Conservation (phyloP, 1,140 invertebrate species). For the Apocrypta bakeri region DNA sequence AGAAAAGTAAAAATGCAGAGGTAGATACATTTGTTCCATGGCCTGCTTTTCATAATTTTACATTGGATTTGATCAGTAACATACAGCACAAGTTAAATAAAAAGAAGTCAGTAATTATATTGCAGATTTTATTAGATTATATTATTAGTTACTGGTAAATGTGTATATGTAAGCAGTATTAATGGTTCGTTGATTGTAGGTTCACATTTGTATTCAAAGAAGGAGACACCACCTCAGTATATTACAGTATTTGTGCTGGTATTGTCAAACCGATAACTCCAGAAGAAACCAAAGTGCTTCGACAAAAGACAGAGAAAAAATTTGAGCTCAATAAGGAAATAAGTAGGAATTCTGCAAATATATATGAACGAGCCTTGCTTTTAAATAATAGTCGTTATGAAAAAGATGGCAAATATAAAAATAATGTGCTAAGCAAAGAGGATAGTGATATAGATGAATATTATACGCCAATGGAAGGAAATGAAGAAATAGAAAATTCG, state of each 20-base stretch:
- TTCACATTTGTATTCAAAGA: slow-evolving; percentile 70
- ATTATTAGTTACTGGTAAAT: slow-evolving; percentile 3
- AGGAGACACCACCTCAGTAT: slow-evolving; percentile 66
- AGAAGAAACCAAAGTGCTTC: slow-evolving; percentile 59
- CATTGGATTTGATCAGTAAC: slow-evolving; percentile 65
- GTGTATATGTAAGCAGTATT: slow-evolving; percentile 11
- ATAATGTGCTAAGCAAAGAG: background rate
- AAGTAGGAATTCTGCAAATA: slow-evolving; percentile 63
- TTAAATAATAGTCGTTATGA: slow-evolving; percentile 30
- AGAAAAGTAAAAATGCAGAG: slow-evolving; percentile 58
- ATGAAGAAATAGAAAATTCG: background rate
- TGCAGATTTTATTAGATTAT: slow-evolving; percentile 10
- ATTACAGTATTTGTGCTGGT: slow-evolving; percentile 65
- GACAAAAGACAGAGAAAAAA: slow-evolving; percentile 63
- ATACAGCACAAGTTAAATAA: slow-evolving; percentile 62
- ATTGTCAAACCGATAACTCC: slow-evolving; percentile 66
- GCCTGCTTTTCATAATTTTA: slow-evolving; percentile 60
- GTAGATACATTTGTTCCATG: slow-evolving; percentile 68
- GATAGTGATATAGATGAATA: slow-evolving; percentile 9
- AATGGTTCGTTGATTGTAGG: too few species aligned
- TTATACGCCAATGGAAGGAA: background rate
- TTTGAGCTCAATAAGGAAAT: slow-evolving; percentile 64
- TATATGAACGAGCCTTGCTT: slow-evolving; percentile 67
- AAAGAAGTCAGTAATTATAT: slow-evolving; percentile 51
- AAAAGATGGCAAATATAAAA: background rate